Evolutionary conservation across 2,888 invertebrate species (phyloP), one percentile per base, ranked within the genome.

Genomic region (Caenorhabditis drosophilae): DNA sequence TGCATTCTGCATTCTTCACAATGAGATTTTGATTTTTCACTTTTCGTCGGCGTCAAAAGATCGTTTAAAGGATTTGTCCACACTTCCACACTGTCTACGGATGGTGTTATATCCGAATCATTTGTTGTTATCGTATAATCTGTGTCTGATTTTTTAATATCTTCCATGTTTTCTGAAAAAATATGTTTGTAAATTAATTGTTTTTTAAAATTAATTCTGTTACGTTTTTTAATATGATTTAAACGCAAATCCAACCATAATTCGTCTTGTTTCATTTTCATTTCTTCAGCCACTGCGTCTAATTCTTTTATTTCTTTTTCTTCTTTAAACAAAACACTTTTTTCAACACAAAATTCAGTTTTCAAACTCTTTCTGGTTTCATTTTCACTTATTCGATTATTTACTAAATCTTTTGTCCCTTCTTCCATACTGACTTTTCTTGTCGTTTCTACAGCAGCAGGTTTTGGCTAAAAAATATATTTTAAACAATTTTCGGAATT

Each of bases 1-100:
- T 70, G 70, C 56, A 70, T 63, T 50, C 63, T 56, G 34, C 70
- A 70, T 12, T 45, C 41, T 3, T 40, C 40, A 22, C 61, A 59
- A 18, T 46, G 12, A 26, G 4, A 11, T 12, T 46, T 47, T n/a
- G 47, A 47, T 51, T 48, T 25, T n/a, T 56, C 56, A 1, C 11
- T 47, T 16, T 45, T 45, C 4, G 47, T 47, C 6, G 35, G 47
- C 26, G 35, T 47, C 18, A 35, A 2, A 31, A 9, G 12, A 4
- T 63, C 62, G 3, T 49, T 41, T 12, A 63, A n/a, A 1, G 62
- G 62, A 36, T 63, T 63, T 20, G 47, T 52, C 53, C 53, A 63
- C 16, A 40, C 18, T 40, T 22, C 40, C n/a, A n/a, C n/a, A n/a
- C n/a, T n/a, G n/a, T n/a, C n/a, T 16, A 6, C 40, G 4, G 40